Conservation (phyloP, 2,797 vertebrate genomes). For the Fistularia commersonii region DNA sequence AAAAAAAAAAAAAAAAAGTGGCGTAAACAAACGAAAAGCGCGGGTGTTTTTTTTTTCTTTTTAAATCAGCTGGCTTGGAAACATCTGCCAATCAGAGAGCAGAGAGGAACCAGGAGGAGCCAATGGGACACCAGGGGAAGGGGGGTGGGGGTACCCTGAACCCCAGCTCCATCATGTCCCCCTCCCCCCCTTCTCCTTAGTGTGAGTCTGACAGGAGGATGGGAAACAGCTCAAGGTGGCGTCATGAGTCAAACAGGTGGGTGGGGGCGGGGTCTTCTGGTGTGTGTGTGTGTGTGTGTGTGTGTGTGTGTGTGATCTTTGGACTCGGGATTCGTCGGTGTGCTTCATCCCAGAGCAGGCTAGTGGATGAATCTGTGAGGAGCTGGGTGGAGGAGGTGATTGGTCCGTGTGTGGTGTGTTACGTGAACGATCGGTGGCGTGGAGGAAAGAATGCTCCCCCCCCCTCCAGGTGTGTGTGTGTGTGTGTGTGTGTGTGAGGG, state of each 20-base stretch:
- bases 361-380: slow-evolving; percentile 50
- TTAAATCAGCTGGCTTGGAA: slow-evolving; percentile 51
- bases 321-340: slow-evolving; percentile 33
- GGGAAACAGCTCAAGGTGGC: too few species aligned
- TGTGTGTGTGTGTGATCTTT: slow-evolving; percentile 55
- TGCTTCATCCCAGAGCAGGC: slow-evolving; percentile 14
- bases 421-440: slow-evolving; percentile 10
- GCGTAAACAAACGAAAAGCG: slow-evolving; percentile 52
- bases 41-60: background rate
- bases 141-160: too few species aligned
- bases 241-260: slow-evolving; percentile 26
- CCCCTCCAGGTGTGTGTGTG: too few species aligned
- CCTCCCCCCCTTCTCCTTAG: too few species aligned
- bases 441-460: too few species aligned
- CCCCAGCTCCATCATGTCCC: too few species aligned
- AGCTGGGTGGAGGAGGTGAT: slow-evolving; percentile 15
- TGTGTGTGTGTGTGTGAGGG: too few species aligned
- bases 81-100: slow-evolving; percentile 41
- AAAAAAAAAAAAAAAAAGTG: slow-evolving; percentile 57
- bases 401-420: slow-evolving; percentile 54
- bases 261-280: slow-evolving; percentile 22
- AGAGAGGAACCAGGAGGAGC: slow-evolving; percentile 34
- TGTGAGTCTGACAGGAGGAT: too few species aligned
- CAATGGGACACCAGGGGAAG: slow-evolving; percentile 35
- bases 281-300: too few species aligned